Base-by-base conservation (phyloP, 92 coral and sea anemone species). In the Ricordea florida region DNA sequence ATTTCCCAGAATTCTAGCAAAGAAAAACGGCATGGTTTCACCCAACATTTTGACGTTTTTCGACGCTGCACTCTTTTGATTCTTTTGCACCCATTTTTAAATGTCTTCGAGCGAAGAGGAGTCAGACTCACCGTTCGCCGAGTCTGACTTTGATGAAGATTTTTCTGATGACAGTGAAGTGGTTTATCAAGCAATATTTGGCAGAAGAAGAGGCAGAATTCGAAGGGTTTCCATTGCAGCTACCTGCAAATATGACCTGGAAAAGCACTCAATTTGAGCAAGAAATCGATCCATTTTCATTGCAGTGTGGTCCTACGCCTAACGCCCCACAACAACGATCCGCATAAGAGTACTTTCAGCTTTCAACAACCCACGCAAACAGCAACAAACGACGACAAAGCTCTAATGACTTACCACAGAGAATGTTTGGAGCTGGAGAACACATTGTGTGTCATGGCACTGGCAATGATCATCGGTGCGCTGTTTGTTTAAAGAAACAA, bases 381-480 rank as follows among this genome's bases (percentile, higher is more conserved):
- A 50, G 50, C 23, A 20, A 70, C 50, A 53, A 70, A 57, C 52
- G 78, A 50, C 34, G 78, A 40, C 27, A 66, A 53, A 70, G 78
- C 35, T 27, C 61, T 17, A 52, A 70, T 56, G 65, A 70, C 44
- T 70, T 36, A 32, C 78, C 78, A 33, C 49, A 70, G 55, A 70
- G 78, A 55, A 70, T 70, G 78, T 26, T 31, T 58, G 80, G 58
- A 10, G 80, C 44, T 41, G 72, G 71, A 5, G 62, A 49, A 21
- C 71, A 75, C 29, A 62, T 75, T 14, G 72, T 75, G 21, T 75
- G 69, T 75, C 81, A 50, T 75, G 81, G 72, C 22, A 26, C 43
- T 62, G 81, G 71, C 72, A 62, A 75, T 32, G 72, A 46, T 48
- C 72, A 75, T 48, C 56, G 72, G 58, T 75, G 72, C 48, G 82